These are phyloP conservation scores for Beaufortia kweichowensis DNA, from an alignment of 2,113 vertebrate species.

Conservation along the genomic window DNA sequence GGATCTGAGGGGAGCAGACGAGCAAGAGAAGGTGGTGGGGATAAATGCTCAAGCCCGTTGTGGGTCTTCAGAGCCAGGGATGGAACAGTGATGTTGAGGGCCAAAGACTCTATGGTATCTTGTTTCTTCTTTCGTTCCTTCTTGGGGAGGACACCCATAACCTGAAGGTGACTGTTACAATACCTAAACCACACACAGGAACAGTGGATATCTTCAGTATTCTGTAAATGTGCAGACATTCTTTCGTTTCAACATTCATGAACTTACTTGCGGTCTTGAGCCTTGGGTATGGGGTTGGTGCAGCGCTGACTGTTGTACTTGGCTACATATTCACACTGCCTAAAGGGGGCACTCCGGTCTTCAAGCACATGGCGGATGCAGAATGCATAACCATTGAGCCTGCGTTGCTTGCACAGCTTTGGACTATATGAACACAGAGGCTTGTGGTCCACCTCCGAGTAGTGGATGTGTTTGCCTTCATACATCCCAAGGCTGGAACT, in stretches of 20 bases:
- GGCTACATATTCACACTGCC: constrained; percentile 94
- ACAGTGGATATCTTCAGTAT: neutral
- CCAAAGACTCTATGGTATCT: constrained; percentile 83
- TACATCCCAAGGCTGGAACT: constrained; percentile 91
- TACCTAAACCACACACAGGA: constrained; percentile 71
- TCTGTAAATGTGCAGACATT: neutral
- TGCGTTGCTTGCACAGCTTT: constrained; percentile 89
- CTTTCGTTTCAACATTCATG: neutral
- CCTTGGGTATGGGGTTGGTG: constrained; percentile 90
- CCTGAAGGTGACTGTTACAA: constrained; percentile 91
- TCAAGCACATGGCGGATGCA: constrained; percentile 91
- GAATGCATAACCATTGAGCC: constrained; percentile 91
- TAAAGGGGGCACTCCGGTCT: constrained; percentile 89
- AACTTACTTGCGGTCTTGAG: constrained; percentile 86
- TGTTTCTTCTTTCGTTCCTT: constrained; percentile 94
- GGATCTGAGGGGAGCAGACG: constrained; percentile 81
- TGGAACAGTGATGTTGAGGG: constrained; percentile 84
- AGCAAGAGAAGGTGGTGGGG: constrained; percentile 74
- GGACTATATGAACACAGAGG: constrained; percentile 91
- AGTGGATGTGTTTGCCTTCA: constrained; percentile 96
- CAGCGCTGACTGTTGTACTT: constrained; percentile 92
- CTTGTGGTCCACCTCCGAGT: constrained; percentile 92
- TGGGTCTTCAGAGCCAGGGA: constrained; percentile 83
- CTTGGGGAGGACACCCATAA: constrained; percentile 91
- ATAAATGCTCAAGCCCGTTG: constrained; percentile 82